Conservation (phyloP, 2,888 invertebrate species). For the Sarcophaga carnaria region DNA sequence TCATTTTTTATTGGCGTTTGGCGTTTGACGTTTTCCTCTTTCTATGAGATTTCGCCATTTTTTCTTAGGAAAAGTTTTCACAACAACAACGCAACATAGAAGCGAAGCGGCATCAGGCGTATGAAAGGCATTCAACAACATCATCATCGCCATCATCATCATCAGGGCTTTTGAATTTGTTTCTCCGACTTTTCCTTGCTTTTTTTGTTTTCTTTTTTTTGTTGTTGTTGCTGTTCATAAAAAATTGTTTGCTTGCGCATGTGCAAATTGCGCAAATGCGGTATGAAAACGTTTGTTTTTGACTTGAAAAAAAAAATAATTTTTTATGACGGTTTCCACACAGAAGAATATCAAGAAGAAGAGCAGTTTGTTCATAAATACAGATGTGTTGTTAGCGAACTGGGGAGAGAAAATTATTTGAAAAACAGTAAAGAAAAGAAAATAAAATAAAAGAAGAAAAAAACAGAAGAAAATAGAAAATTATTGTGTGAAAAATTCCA, state of each 20-base stretch:
- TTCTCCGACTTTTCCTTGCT: neutral
- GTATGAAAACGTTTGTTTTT: conserved; percentile 32
- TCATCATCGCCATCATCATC: neutral
- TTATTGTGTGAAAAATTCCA: conserved; percentile 57
- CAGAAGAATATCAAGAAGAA: neutral
- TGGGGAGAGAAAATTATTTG: conserved; percentile 32
- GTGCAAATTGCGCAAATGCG: conserved; percentile 62
- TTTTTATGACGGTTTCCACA: neutral
- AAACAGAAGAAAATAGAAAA: conserved; percentile 55
- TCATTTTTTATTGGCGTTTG: neutral
- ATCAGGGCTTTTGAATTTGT: conserved; percentile 62
- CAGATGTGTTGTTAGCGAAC: neutral
- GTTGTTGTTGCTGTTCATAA: conserved; percentile 47
- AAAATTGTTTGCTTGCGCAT: conserved; percentile 61
- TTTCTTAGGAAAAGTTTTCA: too few species aligned
- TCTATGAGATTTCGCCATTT: neutral
- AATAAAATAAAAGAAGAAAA: conserved; percentile 35
- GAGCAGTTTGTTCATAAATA: neutral
- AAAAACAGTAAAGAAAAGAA: conserved; percentile 40
- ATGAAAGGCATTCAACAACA: neutral
- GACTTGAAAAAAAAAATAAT: neutral
- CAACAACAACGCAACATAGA: neutral
- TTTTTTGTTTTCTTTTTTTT: neutral
- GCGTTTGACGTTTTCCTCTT: neutral
- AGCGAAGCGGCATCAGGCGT: too few species aligned